Evolutionary conservation across 2,888 invertebrate genomes (phyloP).

Genomic region (Drosophila hamatofila): DNA sequence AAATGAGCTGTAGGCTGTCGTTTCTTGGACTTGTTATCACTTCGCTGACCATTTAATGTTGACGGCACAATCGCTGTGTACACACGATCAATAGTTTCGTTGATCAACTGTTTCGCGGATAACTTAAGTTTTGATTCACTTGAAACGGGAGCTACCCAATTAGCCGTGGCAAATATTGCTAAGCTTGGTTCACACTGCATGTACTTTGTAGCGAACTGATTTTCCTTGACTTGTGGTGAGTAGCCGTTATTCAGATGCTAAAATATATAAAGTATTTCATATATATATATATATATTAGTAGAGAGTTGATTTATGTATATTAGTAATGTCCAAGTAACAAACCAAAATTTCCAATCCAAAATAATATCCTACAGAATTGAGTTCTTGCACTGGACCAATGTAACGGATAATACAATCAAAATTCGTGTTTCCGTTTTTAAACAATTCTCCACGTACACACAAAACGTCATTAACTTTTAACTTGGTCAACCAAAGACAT

Average conservation of each 20-base stretch:
- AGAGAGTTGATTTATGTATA: neutral
- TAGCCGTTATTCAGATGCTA: slow-evolving; percentile 75
- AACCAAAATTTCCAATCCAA: slow-evolving; percentile 87
- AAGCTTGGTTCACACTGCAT: slow-evolving; percentile 68
- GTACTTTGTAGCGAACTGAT: slow-evolving; percentile 70
- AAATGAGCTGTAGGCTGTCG: slow-evolving; percentile 56
- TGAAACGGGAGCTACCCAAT: slow-evolving; percentile 69
- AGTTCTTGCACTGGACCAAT: slow-evolving; percentile 87
- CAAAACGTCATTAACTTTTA: slow-evolving; percentile 81
- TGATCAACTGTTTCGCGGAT: slow-evolving; percentile 68
- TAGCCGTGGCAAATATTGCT: slow-evolving; percentile 78
- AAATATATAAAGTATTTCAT: slow-evolving; percentile 8
- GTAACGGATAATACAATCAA: slow-evolving; percentile 85
- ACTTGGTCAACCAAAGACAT: slow-evolving; percentile 84
- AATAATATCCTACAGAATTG: slow-evolving; percentile 86
- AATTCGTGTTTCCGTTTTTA: slow-evolving; percentile 48
- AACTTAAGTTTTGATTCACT: slow-evolving; percentile 71
- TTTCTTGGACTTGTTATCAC: slow-evolving; percentile 40
- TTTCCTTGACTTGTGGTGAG: slow-evolving; percentile 78
- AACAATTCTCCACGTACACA: slow-evolving; percentile 84
- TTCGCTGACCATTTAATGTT: slow-evolving; percentile 29
- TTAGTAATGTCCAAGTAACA: neutral
- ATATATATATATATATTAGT: neutral
- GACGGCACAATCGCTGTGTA: slow-evolving; percentile 65
- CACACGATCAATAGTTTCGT: slow-evolving; percentile 70